phyloP scores from a whole-genome alignment of 2,797 vertebrate species.

The Acanthurus tractus region DNA sequence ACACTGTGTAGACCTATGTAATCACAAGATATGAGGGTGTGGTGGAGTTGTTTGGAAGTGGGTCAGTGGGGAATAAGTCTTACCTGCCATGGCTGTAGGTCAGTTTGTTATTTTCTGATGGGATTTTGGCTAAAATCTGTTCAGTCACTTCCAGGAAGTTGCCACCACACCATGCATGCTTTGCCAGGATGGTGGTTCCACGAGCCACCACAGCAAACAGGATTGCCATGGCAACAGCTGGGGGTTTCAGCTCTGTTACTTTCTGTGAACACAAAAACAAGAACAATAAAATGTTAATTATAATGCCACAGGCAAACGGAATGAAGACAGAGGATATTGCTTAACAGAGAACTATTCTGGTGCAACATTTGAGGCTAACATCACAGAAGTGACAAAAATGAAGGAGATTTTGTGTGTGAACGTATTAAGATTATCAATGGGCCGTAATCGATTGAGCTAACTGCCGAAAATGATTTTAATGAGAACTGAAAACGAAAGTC shows the following conservation, averaged over 20 bases:
- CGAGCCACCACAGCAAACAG: conserved; percentile 96
- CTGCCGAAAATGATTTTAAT: neutral
- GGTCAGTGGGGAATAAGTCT: conserved; percentile 36
- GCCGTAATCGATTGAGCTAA: neutral
- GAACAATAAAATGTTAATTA: neutral
- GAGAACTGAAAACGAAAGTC: conserved; percentile 39
- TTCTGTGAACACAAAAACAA: conserved; percentile 27
- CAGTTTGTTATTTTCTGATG: conserved; percentile 97
- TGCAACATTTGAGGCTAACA: neutral
- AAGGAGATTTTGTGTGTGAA: neutral
- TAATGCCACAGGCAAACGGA: neutral
- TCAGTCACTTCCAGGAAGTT: conserved; percentile 99
- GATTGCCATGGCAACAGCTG: conserved; percentile 92
- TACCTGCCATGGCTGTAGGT: conserved; percentile 98
- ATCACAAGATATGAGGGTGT: neutral
- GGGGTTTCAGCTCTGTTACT: conserved; percentile 21
- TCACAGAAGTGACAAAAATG: neutral
- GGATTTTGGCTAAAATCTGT: conserved; percentile 96
- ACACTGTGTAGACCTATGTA: neutral
- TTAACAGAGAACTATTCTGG: neutral
- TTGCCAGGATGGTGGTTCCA: conserved; percentile 97
- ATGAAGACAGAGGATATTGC: neutral
- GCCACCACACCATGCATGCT: conserved; percentile 96
- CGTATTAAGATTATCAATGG: too few relatives aligned
- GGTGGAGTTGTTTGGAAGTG: neutral